phyloP scores from a whole-genome alignment of 1,140 invertebrate species.

The Drosophila auraria region DNA sequence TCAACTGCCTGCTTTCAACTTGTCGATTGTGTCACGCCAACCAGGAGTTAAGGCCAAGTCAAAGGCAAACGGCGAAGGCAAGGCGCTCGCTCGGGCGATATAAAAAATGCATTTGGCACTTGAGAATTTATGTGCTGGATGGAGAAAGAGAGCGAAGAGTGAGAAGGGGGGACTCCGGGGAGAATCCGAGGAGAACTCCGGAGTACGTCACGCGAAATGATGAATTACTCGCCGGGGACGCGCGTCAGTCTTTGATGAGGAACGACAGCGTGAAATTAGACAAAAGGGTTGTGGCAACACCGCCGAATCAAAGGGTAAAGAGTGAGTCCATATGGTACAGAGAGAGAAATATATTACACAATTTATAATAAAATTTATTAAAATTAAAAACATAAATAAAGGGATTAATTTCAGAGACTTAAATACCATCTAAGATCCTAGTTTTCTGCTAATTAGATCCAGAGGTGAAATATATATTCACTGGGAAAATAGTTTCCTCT shows the following conservation, averaged over 20 bases:
- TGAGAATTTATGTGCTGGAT: constrained; percentile 70
- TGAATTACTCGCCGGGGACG: constrained; percentile 83
- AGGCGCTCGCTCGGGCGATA: constrained; percentile 35
- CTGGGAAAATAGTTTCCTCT: background rate
- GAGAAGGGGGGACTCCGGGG: constrained; percentile 14
- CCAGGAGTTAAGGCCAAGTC: constrained; percentile 74
- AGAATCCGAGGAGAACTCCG: constrained; percentile 37
- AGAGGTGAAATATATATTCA: too few relatives aligned
- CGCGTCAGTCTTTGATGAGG: constrained; percentile 81
- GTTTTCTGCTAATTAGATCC: too few relatives aligned
- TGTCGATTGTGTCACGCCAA: constrained; percentile 81
- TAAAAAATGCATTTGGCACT: constrained; percentile 81
- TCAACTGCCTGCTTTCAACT: constrained; percentile 59
- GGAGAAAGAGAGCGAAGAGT: constrained; percentile 10
- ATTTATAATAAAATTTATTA: background rate
- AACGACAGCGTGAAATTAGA: constrained; percentile 83
- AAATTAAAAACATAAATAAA: background rate
- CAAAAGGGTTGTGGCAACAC: constrained; percentile 71
- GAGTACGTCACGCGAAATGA: constrained; percentile 81
- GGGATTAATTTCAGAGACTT: background rate
- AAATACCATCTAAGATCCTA: too few relatives aligned
- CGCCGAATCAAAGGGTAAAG: constrained; percentile 42
- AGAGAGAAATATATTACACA: background rate
- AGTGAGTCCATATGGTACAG: constrained; percentile 16
- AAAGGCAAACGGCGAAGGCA: constrained; percentile 45